phyloP scores from a whole-genome alignment of 2,113 vertebrate genomes.

The Spea multiplicata region DNA sequence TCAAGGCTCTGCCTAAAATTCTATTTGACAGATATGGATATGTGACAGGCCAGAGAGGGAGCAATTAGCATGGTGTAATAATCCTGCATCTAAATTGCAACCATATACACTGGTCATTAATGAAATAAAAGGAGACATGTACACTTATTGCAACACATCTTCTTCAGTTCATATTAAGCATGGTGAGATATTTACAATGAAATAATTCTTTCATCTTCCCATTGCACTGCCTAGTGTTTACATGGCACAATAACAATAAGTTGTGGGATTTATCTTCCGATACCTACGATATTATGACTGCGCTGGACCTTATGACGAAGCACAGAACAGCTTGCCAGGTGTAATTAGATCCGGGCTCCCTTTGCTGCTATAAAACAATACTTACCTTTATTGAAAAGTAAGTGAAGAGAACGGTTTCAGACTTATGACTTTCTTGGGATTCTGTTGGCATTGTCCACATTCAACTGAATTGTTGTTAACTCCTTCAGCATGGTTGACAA shows the following conservation, averaged over 20 bases:
- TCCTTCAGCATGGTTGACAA: conserved; percentile 3
- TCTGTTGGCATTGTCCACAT: conserved; percentile 28
- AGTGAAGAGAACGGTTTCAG: conserved; percentile 38
- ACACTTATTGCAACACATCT: too few species aligned
- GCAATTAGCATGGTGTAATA: too few species aligned
- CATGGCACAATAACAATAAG: neutral
- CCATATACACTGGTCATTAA: too few species aligned
- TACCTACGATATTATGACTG: conserved; percentile 17
- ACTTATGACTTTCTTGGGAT: conserved; percentile 39
- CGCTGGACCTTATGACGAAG: conserved; percentile 23
- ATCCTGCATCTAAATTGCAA: too few species aligned
- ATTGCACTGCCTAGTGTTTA: neutral
- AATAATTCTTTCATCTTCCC: conserved; percentile 33
- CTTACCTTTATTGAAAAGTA: conserved; percentile 46
- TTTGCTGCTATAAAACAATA: conserved; percentile 42
- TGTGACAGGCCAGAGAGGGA: too few species aligned
- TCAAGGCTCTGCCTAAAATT: too few species aligned
- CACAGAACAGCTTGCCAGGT: conserved; percentile 29
- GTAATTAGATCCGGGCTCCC: conserved; percentile 38
- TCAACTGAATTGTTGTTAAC: conserved; percentile 16
- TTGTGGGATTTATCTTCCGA: conserved; percentile 15
- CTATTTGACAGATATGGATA: too few species aligned
- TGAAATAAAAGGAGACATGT: too few species aligned
- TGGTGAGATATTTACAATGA: neutral
- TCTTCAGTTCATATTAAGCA: neutral